phyloP scores from a whole-genome alignment of 1,140 invertebrate species.

The Hydropsyche tenuis region DNA sequence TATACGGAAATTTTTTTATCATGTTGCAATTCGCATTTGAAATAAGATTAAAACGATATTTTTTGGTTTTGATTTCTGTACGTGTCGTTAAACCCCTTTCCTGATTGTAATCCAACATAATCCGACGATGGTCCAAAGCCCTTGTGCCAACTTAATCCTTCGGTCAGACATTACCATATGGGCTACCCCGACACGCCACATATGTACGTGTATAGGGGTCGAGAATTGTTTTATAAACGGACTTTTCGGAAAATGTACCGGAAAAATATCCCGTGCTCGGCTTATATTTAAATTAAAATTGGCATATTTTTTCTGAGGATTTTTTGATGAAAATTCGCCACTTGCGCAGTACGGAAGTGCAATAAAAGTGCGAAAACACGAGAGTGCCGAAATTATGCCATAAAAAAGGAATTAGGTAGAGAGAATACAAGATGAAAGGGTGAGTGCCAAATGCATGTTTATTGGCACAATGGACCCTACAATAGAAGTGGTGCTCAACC shows the following conservation, averaged over 20 bases:
- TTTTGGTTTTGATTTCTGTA: no score
- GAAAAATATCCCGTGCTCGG: no score
- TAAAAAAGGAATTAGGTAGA: conserved; percentile 29
- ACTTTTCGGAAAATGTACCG: not conserved
- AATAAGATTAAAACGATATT: no score
- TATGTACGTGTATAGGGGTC: not conserved
- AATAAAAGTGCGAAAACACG: not conserved
- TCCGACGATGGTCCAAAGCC: conserved; percentile 26
- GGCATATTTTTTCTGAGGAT: no score
- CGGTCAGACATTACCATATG: conserved; percentile 26
- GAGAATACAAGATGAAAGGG: conserved; percentile 27
- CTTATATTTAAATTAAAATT: no score
- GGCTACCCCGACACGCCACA: no score
- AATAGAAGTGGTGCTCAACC: not conserved
- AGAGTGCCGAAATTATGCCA: conserved; percentile 1
- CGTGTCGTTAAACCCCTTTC: no score
- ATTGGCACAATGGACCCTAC: not conserved
- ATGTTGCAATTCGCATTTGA: no score
- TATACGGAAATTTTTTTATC: no score
- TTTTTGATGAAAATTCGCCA: no score
- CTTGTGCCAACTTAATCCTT: conserved; percentile 29
- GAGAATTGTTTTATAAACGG: conserved; percentile 2
- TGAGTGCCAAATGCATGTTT: conserved; percentile 35
- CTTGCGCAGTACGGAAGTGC: not conserved
- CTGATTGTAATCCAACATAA: conserved; percentile 17